phyloP scores from a whole-genome alignment of 2,888 invertebrate species.

The Eugnorisma glareosa region DNA sequence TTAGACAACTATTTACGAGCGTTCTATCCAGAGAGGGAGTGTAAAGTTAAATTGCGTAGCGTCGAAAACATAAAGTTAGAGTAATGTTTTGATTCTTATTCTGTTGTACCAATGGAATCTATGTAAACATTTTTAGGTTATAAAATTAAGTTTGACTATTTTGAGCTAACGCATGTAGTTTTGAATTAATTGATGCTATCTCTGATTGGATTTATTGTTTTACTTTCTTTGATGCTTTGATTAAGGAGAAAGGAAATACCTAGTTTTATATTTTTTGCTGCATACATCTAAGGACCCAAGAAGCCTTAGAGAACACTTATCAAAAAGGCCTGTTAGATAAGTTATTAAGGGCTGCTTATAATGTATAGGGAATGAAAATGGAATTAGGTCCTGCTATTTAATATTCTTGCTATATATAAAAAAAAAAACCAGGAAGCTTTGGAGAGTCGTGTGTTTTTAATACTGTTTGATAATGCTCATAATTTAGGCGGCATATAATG shows the following conservation, averaged over 20 bases:
- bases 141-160: neutral
- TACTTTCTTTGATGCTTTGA: neutral
- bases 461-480: neutral
- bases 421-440: neutral
- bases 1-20: slow-evolving; percentile 4
- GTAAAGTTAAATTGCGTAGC: slow-evolving; percentile 8
- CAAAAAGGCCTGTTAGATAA: neutral
- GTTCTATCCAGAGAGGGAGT: neutral
- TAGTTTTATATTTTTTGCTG: neutral
- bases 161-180: neutral
- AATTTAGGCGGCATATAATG: neutral
- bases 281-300: neutral
- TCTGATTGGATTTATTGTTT: neutral
- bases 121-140: neutral
- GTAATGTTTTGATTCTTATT: neutral
- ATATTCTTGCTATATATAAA: neutral
- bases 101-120: neutral
- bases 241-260: neutral
- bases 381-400: neutral
- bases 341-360: neutral
- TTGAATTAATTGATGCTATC: neutral
- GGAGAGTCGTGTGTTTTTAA: neutral
- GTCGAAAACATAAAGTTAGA: slow-evolving; percentile 2
- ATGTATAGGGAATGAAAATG: neutral
- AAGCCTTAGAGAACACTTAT: neutral